phyloP scores from a whole-genome alignment of 2,888 invertebrate species.

The Drosophila pseudotakahashii region DNA sequence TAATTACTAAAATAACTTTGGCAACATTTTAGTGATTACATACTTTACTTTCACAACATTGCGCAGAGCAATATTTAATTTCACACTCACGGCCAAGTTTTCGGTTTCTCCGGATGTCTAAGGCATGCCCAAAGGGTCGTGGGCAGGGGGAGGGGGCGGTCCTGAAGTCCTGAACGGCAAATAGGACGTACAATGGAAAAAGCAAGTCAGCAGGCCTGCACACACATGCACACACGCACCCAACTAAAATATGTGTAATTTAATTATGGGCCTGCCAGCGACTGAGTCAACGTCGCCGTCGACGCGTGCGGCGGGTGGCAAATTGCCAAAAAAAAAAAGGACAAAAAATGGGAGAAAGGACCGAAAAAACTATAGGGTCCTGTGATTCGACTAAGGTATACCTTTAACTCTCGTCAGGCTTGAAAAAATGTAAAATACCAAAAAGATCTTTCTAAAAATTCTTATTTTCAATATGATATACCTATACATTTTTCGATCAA shows the following conservation, averaged over 20 bases:
- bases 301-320: slow-evolving; percentile 73
- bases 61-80: slow-evolving; percentile 51
- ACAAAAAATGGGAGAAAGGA: slow-evolving; percentile 18
- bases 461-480: no score
- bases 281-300: slow-evolving; percentile 35
- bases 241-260: slow-evolving; percentile 64
- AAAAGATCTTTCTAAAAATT: no score
- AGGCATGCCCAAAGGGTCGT: slow-evolving; percentile 21
- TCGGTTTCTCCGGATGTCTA: slow-evolving; percentile 56
- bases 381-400: not conserved
- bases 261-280: slow-evolving; percentile 70
- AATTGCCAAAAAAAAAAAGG: slow-evolving; percentile 70
- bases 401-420: not conserved
- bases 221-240: slow-evolving; percentile 49
- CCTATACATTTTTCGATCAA: no score
- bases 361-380: slow-evolving; percentile 4
- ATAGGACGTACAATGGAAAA: slow-evolving; percentile 56
- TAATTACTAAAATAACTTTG: slow-evolving; percentile 71
- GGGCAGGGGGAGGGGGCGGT: slow-evolving; percentile 9
- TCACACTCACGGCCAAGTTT: slow-evolving; percentile 42
- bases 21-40: slow-evolving; percentile 68
- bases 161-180: slow-evolving; percentile 57
- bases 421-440: not conserved
- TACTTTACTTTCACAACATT: slow-evolving; percentile 57
- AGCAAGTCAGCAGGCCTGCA: slow-evolving; percentile 73